Evolutionary conservation across 2,113 vertebrate genomes (phyloP).

Genomic region (Onychostoma macrolepis): DNA sequence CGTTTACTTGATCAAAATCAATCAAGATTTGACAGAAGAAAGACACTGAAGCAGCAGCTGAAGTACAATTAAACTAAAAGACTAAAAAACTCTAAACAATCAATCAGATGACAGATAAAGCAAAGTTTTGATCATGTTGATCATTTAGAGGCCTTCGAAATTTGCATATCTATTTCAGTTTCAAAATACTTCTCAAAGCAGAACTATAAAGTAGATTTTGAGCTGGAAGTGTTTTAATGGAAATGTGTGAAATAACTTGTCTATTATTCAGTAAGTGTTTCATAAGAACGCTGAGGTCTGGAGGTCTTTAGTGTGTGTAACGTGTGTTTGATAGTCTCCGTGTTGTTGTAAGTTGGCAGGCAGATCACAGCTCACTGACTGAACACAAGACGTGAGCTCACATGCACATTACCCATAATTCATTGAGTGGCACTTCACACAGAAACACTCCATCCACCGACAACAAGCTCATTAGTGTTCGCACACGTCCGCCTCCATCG

Average conservation of each 20-base stretch:
- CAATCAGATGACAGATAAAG: not conserved
- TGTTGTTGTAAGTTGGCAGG: not conserved
- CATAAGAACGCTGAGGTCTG: too few species aligned
- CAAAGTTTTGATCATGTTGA: not conserved
- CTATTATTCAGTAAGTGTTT: too few species aligned
- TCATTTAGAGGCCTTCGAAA: not conserved
- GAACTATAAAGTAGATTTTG: too few species aligned
- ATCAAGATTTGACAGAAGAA: too few species aligned
- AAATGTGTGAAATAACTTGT: too few species aligned
- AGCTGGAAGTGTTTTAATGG: not conserved
- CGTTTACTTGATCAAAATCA: too few species aligned
- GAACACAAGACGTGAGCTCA: conserved; percentile 2
- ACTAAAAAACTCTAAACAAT: too few species aligned
- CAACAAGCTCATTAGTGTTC: conserved; percentile 12
- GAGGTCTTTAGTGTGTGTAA: not conserved
- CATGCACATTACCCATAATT: conserved; percentile 30
- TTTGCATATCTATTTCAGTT: not conserved
- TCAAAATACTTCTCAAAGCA: not conserved
- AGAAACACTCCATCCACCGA: not conserved
- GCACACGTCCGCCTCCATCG: not conserved
- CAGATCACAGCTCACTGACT: conserved; percentile 11
- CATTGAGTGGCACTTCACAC: conserved; percentile 20
- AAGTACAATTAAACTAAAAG: too few species aligned
- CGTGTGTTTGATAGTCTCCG: not conserved
- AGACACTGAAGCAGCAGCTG: too few species aligned